Conservation (phyloP, 1,140 invertebrate species). For the Listronotus bonariensis region DNA sequence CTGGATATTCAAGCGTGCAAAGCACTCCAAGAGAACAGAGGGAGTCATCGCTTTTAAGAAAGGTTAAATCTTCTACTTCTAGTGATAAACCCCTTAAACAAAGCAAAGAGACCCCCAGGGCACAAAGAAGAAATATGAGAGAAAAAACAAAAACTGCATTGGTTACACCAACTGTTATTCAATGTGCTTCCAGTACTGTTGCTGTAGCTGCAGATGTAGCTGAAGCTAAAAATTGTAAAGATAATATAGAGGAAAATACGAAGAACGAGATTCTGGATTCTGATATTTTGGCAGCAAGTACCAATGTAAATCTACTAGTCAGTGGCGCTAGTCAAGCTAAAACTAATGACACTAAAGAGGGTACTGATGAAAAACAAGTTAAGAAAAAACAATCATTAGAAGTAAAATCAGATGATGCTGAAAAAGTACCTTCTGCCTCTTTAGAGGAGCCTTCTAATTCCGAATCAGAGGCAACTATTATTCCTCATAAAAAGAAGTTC, state of each 20-base stretch:
- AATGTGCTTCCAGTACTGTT: background rate
- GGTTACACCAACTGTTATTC: background rate
- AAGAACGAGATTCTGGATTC: constrained; percentile 9
- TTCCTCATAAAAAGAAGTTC: no score
- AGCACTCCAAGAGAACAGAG: constrained; percentile 10
- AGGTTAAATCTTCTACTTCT: constrained; percentile 1
- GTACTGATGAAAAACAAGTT: no score
- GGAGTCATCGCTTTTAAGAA: background rate
- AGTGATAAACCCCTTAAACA: background rate
- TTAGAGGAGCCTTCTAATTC: no score
- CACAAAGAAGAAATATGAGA: background rate
- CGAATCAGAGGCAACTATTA: no score
- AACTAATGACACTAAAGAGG: background rate
- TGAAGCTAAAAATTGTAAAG: background rate
- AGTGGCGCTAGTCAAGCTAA: background rate
- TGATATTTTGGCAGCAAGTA: background rate
- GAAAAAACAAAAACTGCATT: background rate
- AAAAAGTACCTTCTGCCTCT: no score
- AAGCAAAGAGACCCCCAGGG: no score
- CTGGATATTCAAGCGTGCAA: constrained; percentile 3
- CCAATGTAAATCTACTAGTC: background rate
- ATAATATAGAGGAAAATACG: background rate
- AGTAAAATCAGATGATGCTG: no score
- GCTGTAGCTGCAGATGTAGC: background rate
- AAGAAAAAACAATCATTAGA: no score